Evolutionary conservation across 92 coral and sea anemone genomes (phyloP).

Genomic region (Palythoa caribaeorum): DNA sequence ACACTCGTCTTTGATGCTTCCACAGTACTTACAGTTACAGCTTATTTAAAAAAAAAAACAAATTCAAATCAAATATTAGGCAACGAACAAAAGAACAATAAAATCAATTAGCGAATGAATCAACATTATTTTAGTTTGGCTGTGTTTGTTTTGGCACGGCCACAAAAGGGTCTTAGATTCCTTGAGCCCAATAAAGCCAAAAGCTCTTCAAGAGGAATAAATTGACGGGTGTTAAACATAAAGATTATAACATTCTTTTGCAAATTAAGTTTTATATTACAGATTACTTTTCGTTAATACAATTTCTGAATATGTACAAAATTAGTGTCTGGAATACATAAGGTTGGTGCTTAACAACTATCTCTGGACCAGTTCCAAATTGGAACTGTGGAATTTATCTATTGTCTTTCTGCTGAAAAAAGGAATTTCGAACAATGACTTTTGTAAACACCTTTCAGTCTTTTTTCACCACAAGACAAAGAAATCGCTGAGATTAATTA

Average conservation of each 20-base stretch:
- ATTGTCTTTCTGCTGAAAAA: background rate
- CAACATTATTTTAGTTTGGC: background rate
- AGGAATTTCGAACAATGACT: background rate
- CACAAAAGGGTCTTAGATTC: background rate
- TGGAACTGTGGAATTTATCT: background rate
- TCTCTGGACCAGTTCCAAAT: background rate
- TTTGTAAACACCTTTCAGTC: background rate
- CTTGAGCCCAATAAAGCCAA: background rate
- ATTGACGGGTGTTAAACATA: background rate
- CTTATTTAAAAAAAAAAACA: no score
- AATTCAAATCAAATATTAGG: background rate
- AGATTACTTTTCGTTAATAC: background rate
- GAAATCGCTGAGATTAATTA: conserved; percentile 6
- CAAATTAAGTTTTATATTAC: no score
- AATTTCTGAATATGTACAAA: no score
- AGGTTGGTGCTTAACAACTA: background rate
- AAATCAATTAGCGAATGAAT: background rate
- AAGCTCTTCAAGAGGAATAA: background rate
- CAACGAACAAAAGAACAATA: background rate
- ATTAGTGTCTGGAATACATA: background rate
- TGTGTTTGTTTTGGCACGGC: background rate
- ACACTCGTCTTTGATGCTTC: background rate
- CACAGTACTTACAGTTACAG: background rate
- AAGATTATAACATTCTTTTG: background rate
- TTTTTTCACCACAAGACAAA: background rate